Evolutionary conservation across 2,888 invertebrate genomes (phyloP).

Genomic region (Busseola fusca): DNA sequence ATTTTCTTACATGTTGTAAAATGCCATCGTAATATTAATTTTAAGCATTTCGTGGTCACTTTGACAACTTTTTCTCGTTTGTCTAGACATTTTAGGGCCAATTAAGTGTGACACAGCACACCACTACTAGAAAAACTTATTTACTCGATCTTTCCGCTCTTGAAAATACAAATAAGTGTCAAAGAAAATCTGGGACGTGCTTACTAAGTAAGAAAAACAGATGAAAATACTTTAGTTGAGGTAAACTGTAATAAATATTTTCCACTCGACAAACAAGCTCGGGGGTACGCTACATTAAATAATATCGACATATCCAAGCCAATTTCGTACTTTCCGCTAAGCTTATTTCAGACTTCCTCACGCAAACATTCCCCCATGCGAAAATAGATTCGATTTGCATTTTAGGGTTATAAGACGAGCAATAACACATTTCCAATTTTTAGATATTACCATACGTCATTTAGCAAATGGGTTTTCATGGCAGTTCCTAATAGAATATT

Average conservation of each 20-base stretch:
- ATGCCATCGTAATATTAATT: conserved; percentile 3
- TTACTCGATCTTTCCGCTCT: conserved; percentile 5
- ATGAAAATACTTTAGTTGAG: conserved; percentile 71
- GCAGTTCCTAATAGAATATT: conserved; percentile 27
- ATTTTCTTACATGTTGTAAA: conserved; percentile 23
- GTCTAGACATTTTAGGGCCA: conserved; percentile 10
- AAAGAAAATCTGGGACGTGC: conserved; percentile 44
- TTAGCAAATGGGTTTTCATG: conserved; percentile 52
- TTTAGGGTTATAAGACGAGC: conserved; percentile 78
- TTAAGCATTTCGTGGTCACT: not conserved
- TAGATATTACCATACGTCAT: conserved; percentile 52
- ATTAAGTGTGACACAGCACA: conserved; percentile 13
- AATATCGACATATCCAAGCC: conserved; percentile 86
- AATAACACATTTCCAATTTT: conserved; percentile 73
- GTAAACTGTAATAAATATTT: conserved; percentile 82
- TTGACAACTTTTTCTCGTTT: not conserved
- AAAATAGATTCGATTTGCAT: conserved; percentile 83
- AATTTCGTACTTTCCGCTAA: conserved; percentile 84
- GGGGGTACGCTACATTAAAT: conserved; percentile 83
- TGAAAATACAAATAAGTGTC: conserved; percentile 46
- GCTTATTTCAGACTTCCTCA: conserved; percentile 83
- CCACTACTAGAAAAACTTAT: conserved; percentile 9
- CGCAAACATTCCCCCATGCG: conserved; percentile 81
- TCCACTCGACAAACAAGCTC: conserved; percentile 83
- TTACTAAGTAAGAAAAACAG: conserved; percentile 62